Evolutionary conservation across 1,140 invertebrate species (phyloP).

Genomic region (Atopsyche davidsoni): DNA sequence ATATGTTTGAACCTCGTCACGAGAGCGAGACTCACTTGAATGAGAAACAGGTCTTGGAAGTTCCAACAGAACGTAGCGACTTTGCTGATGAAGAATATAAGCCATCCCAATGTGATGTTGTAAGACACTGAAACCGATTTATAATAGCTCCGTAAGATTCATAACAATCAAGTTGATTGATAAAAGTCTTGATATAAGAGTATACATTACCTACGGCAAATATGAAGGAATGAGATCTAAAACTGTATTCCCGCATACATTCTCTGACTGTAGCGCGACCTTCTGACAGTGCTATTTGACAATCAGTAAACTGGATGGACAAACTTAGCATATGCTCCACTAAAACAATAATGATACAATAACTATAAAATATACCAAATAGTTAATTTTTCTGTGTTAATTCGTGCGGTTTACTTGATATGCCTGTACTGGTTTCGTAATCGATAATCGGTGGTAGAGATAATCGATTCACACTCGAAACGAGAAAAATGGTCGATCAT

Average conservation of each 20-base stretch:
- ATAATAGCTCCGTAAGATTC: neutral
- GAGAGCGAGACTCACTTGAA: constrained; percentile 53
- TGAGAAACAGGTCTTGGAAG: constrained; percentile 60
- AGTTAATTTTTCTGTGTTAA: neutral
- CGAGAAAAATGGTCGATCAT: neutral
- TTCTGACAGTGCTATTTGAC: constrained; percentile 31
- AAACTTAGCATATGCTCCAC: constrained; percentile 40
- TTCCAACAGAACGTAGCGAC: constrained; percentile 61
- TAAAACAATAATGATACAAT: constrained; percentile 25
- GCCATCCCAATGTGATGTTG: constrained; percentile 28
- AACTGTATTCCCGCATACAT: constrained; percentile 33
- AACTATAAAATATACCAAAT: neutral
- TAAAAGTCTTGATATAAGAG: neutral
- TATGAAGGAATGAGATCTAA: constrained; percentile 34
- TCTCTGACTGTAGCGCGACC: constrained; percentile 33
- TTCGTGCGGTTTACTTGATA: neutral
- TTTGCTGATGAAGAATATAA: constrained; percentile 46
- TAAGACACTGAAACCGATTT: constrained; percentile 16
- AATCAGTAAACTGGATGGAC: constrained; percentile 27
- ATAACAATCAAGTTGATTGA: neutral
- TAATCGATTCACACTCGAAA: neutral
- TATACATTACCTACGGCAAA: constrained; percentile 28
- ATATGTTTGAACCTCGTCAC: constrained; percentile 53
- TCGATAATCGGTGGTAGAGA: neutral
- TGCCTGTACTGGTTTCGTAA: neutral